Conservation (phyloP, 2,113 vertebrate genomes). For the Choloepus hoffmanni region DNA sequence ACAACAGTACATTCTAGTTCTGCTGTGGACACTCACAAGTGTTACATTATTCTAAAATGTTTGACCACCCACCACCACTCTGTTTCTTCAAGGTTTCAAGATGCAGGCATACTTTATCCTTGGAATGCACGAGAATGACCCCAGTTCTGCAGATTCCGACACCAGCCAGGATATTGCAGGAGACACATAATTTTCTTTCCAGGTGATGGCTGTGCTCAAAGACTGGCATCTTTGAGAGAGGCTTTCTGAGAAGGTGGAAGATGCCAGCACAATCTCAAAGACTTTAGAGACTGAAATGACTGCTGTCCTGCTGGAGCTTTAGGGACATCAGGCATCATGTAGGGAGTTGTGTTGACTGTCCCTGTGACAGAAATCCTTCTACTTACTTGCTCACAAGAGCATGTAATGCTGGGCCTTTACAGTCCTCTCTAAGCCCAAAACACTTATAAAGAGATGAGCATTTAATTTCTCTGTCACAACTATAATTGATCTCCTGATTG, state of each 20-base stretch:
- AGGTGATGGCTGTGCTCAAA: background rate
- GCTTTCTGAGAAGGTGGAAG: background rate
- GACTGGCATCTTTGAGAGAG: background rate
- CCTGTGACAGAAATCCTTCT: background rate
- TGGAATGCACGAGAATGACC: background rate
- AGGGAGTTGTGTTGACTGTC: background rate
- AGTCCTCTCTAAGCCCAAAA: background rate
- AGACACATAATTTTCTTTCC: background rate
- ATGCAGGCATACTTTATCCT: background rate
- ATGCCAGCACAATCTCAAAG: background rate
- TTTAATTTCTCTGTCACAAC: background rate
- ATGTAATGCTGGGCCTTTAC: background rate
- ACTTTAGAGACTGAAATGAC: background rate
- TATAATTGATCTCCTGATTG: background rate
- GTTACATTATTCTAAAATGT: background rate
- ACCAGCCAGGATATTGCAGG: background rate
- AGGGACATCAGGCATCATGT: background rate
- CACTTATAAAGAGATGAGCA: background rate
- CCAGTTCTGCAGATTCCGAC: background rate
- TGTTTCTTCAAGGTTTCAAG: slow-evolving; percentile 20
- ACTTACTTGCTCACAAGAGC: background rate
- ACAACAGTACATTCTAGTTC: background rate
- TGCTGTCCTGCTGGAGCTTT: background rate
- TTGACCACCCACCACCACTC: background rate
- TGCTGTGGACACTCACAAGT: no score